phyloP scores from a whole-genome alignment of 2,113 vertebrate genomes.

The Pseudopipra pipra region DNA sequence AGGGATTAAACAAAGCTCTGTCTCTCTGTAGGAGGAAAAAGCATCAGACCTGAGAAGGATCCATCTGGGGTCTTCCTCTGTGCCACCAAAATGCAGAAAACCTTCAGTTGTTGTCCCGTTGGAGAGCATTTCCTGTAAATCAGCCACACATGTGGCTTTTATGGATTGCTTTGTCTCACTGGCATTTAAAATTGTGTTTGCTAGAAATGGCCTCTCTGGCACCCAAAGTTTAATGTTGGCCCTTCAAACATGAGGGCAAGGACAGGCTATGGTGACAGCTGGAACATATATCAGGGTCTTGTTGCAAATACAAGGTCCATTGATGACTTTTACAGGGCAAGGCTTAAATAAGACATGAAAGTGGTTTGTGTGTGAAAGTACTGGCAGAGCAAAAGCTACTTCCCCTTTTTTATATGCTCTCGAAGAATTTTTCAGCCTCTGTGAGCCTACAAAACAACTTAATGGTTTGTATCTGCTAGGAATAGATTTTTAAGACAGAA shows the following conservation, averaged over 20 bases:
- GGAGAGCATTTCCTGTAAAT: neutral
- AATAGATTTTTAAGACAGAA: neutral
- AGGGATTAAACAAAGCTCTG: neutral
- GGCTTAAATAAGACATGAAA: neutral
- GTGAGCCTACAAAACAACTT: neutral
- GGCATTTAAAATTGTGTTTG: neutral
- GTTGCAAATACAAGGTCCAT: neutral
- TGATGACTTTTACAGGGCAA: neutral
- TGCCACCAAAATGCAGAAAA: neutral
- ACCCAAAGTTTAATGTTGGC: neutral
- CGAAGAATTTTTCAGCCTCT: neutral
- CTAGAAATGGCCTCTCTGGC: neutral
- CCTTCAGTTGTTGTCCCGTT: neutral
- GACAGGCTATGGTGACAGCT: neutral
- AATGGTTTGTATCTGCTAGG: neutral
- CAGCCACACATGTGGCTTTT: fast-evolving
- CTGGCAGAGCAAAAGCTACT: neutral
- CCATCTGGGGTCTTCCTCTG: neutral
- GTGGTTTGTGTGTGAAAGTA: neutral
- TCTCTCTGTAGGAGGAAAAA: neutral
- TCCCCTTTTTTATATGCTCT: neutral
- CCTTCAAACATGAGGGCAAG: neutral
- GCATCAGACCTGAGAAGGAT: neutral
- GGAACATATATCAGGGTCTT: neutral
- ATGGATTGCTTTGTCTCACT: neutral